Conservation (phyloP, 1,140 invertebrate species). For the Halyomorpha halys region DNA sequence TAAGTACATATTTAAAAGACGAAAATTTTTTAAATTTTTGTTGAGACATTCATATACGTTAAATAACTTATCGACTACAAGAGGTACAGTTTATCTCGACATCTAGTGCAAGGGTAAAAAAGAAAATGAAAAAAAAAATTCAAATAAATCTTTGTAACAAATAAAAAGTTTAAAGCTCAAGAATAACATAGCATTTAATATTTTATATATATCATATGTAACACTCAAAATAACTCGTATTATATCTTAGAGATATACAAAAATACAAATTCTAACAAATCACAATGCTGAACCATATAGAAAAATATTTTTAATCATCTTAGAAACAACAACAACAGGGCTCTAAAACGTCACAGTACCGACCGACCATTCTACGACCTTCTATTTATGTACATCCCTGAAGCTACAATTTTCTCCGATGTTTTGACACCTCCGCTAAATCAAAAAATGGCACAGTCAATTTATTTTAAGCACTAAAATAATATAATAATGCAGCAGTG, state of each 20-base stretch:
- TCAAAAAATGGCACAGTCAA: slow-evolving; percentile 3
- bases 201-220: slow-evolving; percentile 12
- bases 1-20: slow-evolving; percentile 2
- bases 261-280: slow-evolving; percentile 29
- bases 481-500: neutral
- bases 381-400: too few species aligned
- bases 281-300: slow-evolving; percentile 27
- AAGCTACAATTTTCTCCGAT: too few species aligned
- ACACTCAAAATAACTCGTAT: slow-evolving; percentile 21
- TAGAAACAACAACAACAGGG: slow-evolving; percentile 23
- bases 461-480: neutral
- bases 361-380: too few species aligned
- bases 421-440: neutral
- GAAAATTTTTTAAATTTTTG: neutral
- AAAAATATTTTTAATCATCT: slow-evolving; percentile 25
- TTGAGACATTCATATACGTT: neutral
- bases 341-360: too few species aligned
- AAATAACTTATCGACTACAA: neutral
- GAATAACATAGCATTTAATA: slow-evolving; percentile 11
- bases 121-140: neutral
- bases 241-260: slow-evolving; percentile 25
- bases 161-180: slow-evolving; percentile 12
- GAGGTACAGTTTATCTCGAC: neutral
- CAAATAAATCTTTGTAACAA: neutral
- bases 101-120: slow-evolving; percentile 4